Conservation (phyloP, 2,888 invertebrate genomes). For the Drosophila mimica region DNA sequence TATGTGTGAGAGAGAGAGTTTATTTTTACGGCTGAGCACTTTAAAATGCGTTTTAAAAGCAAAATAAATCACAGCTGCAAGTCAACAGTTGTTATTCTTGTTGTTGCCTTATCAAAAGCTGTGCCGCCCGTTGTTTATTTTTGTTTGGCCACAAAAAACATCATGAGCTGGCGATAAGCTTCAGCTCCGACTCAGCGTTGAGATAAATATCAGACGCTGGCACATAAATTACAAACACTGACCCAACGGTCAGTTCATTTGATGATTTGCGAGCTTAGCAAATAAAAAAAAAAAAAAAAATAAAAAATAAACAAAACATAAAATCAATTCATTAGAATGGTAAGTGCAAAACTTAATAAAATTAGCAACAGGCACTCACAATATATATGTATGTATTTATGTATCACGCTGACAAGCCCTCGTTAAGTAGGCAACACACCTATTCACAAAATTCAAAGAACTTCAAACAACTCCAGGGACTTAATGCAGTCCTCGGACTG, state of each 20-base stretch:
- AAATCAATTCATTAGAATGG: constrained; percentile 74
- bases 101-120: constrained; percentile 62
- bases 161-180: constrained; percentile 60
- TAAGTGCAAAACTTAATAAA: constrained; percentile 68
- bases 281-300: neutral
- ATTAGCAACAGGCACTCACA: constrained; percentile 49
- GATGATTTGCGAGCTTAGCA: constrained; percentile 25
- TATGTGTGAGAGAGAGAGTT: neutral
- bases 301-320: constrained; percentile 15
- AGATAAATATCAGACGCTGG: constrained; percentile 62
- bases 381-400: constrained; percentile 10
- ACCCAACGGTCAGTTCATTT: constrained; percentile 18
- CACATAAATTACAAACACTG: constrained; percentile 65
- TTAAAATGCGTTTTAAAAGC: constrained; percentile 59
- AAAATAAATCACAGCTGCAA: constrained; percentile 69
- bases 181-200: constrained; percentile 21
- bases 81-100: constrained; percentile 36
- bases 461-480: constrained; percentile 62
- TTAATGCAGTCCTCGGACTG: constrained; percentile 28
- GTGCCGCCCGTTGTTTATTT: constrained; percentile 19
- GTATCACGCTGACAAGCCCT: constrained; percentile 35
- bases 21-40: constrained; percentile 38
- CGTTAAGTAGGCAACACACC: constrained; percentile 51
- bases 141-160: constrained; percentile 31
- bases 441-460: constrained; percentile 59